Conservation (phyloP, 2,797 vertebrate genomes). For the Mus caroli region DNA sequence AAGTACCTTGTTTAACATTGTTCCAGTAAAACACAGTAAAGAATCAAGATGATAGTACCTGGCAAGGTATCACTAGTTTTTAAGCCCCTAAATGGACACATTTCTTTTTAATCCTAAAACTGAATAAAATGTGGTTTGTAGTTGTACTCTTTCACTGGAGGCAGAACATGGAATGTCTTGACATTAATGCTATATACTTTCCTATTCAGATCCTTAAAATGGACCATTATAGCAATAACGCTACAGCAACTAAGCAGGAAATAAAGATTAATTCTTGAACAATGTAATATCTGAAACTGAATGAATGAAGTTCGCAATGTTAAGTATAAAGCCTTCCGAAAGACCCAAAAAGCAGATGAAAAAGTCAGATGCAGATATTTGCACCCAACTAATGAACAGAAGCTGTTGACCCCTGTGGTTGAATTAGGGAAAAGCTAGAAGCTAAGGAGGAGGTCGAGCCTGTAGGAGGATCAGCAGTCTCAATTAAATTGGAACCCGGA, state of each 20-base stretch:
- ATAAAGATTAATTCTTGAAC: background rate
- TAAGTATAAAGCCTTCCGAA: background rate
- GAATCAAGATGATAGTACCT: background rate
- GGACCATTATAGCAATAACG: background rate
- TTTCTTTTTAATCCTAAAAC: background rate
- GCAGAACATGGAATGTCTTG: background rate
- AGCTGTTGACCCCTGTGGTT: no score
- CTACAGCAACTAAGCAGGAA: background rate
- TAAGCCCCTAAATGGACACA: background rate
- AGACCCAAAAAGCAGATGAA: no score
- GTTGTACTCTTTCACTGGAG: background rate
- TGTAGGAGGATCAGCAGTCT: no score
- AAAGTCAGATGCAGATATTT: no score
- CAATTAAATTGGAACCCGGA: no score
- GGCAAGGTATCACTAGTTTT: background rate
- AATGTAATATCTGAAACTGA: background rate
- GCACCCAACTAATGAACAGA: no score
- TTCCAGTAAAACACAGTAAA: background rate
- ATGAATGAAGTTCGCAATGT: background rate
- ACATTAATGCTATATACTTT: background rate
- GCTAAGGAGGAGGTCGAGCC: no score
- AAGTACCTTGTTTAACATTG: background rate
- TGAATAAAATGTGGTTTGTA: background rate
- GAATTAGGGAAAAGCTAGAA: no score
- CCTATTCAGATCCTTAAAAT: background rate